Base-by-base conservation (phyloP, 2,113 vertebrate species). In the Damaliscus lunatus region DNA sequence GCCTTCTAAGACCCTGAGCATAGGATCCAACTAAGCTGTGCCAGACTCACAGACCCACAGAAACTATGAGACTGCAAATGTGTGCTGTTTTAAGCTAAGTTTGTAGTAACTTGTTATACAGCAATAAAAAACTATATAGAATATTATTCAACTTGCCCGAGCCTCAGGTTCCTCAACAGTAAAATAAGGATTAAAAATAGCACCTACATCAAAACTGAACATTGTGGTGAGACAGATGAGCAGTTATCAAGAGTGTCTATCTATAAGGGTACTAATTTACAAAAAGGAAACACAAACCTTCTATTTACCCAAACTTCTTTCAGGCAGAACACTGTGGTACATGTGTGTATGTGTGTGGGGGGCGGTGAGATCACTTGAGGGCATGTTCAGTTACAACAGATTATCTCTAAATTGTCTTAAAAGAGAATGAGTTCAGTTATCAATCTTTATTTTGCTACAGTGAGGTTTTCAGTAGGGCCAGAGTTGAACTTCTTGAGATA, bases 191-290 rank as follows among this genome's bases (percentile, higher is more conserved):
- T 88, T 50, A 77, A 67, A 85, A 62, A 95, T 33, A 95, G 17
- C 25, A 87, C n/a, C 53, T 43, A 82, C 27, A 33, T 83, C 33
- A 83, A 90, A 96, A 96, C 31, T 87, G 33, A 96, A 92, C 15
- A 43, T 67, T 36, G 78, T 60, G 46, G 36, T 88, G 33, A 43
- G 85, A 94, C 52, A 52, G 48, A 62, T 10, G 33, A 33, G 36
- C 17, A 96, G 13, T 93, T 91, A 93, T 17, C n/a, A 94, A 23
- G 40, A 52, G 14, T 50, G 46, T 25, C 57, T 84, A 53, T 88
- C 81, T 80, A 55, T 48, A 95, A 88, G 50, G 57, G 64, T 40
- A 55, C n/a, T 43, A 92, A 85, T 89, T 84, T 48, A 89, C 6
- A 53, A 85, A 91, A 88, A 31, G 43, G 25, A 33, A 86, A 86